Percentiles rank a stretch among this genome's conserved stretches.
phyloP scores from a whole-genome alignment of 2,888 invertebrate species.

The Drosophila fungiperda region DNA sequence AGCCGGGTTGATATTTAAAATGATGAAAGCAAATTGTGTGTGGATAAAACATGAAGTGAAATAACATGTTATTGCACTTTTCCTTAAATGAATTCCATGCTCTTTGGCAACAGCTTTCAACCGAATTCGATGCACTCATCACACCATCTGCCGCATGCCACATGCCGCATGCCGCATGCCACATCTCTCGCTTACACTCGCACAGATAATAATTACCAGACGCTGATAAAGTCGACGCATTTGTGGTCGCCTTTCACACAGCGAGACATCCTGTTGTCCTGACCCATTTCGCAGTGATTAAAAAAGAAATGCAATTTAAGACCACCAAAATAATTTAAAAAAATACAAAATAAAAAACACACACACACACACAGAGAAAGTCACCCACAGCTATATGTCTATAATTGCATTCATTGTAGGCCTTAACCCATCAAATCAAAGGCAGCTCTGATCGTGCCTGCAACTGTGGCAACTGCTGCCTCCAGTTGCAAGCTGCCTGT shows the following conservation, averaged over 20 bases:
- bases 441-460: slow-evolving; percentile 43
- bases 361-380: not conserved
- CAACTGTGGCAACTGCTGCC: not conserved
- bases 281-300: slow-evolving; percentile 28
- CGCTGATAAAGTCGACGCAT: slow-evolving; percentile 68
- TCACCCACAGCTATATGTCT: not conserved
- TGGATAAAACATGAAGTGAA: slow-evolving; percentile 52
- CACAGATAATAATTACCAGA: slow-evolving; percentile 53
- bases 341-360: slow-evolving; percentile 1
- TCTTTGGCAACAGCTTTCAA: slow-evolving; percentile 25
- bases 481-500: not conserved
- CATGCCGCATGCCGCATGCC: too few species aligned
- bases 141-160: not conserved
- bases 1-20: slow-evolving; percentile 24
- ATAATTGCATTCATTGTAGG: slow-evolving; percentile 1
- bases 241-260: slow-evolving; percentile 56
- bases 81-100: slow-evolving; percentile 60
- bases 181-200: not conserved
- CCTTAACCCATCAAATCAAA: slow-evolving; percentile 67
- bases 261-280: slow-evolving; percentile 14
- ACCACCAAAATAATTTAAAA: slow-evolving; percentile 78
- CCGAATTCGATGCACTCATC: not conserved
- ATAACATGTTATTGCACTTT: slow-evolving; percentile 79
- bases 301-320: slow-evolving; percentile 67
- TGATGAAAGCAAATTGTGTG: slow-evolving; percentile 18